Evolutionary conservation across 2,888 invertebrate species (phyloP).

Genomic region (Sepioteuthis lessoniana): DNA sequence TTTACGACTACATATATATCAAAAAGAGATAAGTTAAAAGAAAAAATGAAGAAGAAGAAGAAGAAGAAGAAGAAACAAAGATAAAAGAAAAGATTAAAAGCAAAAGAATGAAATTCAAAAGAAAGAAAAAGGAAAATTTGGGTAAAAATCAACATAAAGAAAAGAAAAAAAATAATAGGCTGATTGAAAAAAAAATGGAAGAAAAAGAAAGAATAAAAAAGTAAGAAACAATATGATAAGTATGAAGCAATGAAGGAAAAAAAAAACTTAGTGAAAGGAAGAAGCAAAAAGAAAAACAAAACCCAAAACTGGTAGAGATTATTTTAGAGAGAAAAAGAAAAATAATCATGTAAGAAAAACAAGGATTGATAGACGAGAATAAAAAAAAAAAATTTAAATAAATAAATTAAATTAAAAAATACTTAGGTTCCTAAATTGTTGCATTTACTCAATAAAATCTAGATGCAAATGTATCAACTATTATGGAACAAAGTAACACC

Average conservation of each 20-base stretch:
- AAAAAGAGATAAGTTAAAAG: neutral
- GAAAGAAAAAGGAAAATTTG: neutral
- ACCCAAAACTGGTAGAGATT: neutral
- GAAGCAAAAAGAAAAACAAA: no score
- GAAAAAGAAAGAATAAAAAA: neutral
- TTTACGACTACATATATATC: no score
- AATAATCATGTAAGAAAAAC: no score
- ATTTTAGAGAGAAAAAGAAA: neutral
- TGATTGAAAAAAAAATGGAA: neutral
- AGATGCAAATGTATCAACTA: no score
- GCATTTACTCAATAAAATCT: no score
- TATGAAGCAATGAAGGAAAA: neutral
- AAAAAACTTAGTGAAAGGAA: neutral
- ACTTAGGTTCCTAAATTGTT: no score
- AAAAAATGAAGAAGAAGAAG: neutral
- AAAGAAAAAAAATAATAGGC: neutral
- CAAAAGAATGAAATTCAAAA: neutral
- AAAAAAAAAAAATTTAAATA: neutral
- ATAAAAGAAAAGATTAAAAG: neutral
- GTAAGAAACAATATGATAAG: neutral
- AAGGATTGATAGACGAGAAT: neutral
- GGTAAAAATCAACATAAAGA: neutral
- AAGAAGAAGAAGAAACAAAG: neutral
- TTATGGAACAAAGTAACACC: no score
- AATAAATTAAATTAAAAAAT: neutral